These are phyloP conservation scores for Globodera rostochiensis DNA, from an alignment of 1,140 invertebrate species.

Conservation along the genomic window DNA sequence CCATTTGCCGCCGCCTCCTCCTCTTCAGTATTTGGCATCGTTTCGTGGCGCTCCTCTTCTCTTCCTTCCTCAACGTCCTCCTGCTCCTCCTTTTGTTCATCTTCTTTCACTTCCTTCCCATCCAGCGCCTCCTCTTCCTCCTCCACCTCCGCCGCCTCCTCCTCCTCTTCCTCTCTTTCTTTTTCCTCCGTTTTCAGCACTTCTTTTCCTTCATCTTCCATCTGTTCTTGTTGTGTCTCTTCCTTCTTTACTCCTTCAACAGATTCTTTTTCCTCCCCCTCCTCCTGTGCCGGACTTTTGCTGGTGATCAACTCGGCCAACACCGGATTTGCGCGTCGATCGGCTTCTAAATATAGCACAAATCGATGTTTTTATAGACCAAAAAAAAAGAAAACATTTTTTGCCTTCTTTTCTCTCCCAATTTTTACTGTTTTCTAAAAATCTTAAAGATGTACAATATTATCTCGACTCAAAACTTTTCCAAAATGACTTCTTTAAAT, in stretches of 20 bases:
- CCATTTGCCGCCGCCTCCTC: too few relatives aligned
- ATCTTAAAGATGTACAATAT: not conserved
- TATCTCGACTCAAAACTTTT: slow-evolving; percentile 17
- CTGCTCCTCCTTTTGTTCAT: not conserved
- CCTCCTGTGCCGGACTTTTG: slow-evolving; percentile 29
- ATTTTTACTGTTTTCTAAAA: too few relatives aligned
- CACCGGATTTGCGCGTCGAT: slow-evolving; percentile 38
- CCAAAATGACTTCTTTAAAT: too few relatives aligned
- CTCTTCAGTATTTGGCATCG: too few relatives aligned
- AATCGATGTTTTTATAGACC: too few relatives aligned
- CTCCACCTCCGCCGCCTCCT: not conserved
- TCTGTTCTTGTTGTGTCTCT: not conserved
- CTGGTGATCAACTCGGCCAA: slow-evolving; percentile 27
- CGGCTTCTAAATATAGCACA: slow-evolving; percentile 37
- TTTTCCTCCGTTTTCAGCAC: not conserved
- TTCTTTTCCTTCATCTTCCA: not conserved
- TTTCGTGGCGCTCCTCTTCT: not conserved
- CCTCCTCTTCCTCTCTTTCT: not conserved
- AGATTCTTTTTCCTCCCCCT: not conserved
- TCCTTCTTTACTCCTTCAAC: not conserved
- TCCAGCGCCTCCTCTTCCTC: not conserved
- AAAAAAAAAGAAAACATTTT: too few relatives aligned
- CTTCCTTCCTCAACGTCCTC: not conserved
- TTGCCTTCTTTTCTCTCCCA: too few relatives aligned
- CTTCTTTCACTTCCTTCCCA: not conserved